These are phyloP conservation scores for Pandemis cinnamomeana DNA, from an alignment of 2,888 invertebrate genomes.

Conservation along the genomic window DNA sequence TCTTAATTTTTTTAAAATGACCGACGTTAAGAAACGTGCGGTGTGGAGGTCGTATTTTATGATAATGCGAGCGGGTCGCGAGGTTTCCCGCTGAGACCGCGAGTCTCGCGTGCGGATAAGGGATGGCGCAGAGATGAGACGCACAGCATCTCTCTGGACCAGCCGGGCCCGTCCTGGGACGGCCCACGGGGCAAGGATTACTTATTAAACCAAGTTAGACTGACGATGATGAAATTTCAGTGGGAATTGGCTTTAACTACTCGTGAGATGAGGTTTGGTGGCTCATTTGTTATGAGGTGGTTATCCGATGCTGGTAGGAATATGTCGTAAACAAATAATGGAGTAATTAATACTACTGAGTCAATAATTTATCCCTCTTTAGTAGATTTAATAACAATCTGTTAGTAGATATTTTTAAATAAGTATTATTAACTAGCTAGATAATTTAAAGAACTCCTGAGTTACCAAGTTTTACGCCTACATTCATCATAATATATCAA, in stretches of 20 bases:
- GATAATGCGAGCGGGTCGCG: slow-evolving; percentile 62
- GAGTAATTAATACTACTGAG: background rate
- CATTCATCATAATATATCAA: too few species aligned
- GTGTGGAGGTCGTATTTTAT: slow-evolving; percentile 55
- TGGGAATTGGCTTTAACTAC: slow-evolving; percentile 82
- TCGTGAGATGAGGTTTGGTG: slow-evolving; percentile 75
- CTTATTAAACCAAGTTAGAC: slow-evolving; percentile 81
- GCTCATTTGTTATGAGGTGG: slow-evolving; percentile 69
- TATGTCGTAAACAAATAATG: slow-evolving; percentile 5
- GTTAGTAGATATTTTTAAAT: too few species aligned
- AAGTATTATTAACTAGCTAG: too few species aligned
- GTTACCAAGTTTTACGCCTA: too few species aligned
- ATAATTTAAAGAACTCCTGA: too few species aligned
- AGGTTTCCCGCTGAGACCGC: slow-evolving; percentile 76
- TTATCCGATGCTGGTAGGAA: slow-evolving; percentile 10
- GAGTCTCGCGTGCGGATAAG: slow-evolving; percentile 64
- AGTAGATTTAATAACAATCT: too few species aligned
- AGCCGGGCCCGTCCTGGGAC: slow-evolving; percentile 68
- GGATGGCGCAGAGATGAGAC: slow-evolving; percentile 73
- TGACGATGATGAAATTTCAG: slow-evolving; percentile 84
- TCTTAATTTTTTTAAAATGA: slow-evolving; percentile 43
- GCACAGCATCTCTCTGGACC: slow-evolving; percentile 75
- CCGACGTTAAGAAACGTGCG: slow-evolving; percentile 50
- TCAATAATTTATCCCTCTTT: background rate
- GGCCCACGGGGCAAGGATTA: slow-evolving; percentile 75